A percentile compares a stretch with the other conserved stretches of the same genome.
phyloP scores from a whole-genome alignment of 1,140 invertebrate species.

The Drosophila funebris region DNA sequence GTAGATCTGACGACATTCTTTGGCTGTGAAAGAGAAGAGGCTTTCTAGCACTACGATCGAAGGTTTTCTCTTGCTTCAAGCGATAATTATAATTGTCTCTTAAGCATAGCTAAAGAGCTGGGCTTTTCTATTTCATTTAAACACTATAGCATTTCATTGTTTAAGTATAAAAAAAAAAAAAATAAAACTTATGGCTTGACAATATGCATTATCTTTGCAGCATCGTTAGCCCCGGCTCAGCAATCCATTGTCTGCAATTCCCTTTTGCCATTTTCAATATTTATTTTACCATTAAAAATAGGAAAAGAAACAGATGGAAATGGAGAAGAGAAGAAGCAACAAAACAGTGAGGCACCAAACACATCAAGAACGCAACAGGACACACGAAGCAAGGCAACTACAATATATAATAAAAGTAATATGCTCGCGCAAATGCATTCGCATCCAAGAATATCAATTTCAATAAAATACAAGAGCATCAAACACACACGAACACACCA shows the following conservation, averaged over 20 bases:
- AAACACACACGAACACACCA: conserved; percentile 14
- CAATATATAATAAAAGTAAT: conserved; percentile 82
- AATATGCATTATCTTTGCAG: conserved; percentile 47
- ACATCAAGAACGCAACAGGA: conserved; percentile 30
- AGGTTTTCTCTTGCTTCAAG: no score
- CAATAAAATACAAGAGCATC: conserved; percentile 77
- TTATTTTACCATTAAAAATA: conserved; percentile 57
- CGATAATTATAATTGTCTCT: no score
- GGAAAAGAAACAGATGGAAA: background rate
- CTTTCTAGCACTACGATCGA: no score
- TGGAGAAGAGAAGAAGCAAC: background rate
- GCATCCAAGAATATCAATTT: conserved; percentile 80
- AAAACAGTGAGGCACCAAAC: conserved; percentile 1
- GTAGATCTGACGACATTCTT: no score
- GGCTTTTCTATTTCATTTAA: no score
- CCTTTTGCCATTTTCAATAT: conserved; percentile 80
- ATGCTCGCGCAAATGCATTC: conserved; percentile 80
- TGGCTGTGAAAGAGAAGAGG: no score
- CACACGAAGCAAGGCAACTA: conserved; percentile 32
- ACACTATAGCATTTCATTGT: no score
- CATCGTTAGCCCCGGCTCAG: conserved; percentile 10
- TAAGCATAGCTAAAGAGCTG: no score
- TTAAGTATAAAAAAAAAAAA: no score
- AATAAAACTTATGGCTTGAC: conserved; percentile 42
- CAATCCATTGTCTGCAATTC: conserved; percentile 73